Base-by-base conservation (phyloP, 2,888 invertebrate species). In the Eucera pruinosa region DNA sequence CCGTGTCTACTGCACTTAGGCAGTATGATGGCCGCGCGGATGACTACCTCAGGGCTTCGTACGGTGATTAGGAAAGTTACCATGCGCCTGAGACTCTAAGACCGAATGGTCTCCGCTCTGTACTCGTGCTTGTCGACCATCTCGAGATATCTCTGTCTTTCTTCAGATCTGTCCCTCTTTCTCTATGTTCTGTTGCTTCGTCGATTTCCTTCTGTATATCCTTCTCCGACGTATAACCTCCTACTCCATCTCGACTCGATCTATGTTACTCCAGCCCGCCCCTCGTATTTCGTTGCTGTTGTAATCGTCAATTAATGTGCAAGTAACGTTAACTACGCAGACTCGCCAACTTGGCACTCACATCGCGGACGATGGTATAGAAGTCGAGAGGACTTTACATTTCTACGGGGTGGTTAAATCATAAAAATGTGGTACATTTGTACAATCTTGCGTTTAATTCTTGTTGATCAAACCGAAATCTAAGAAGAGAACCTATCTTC, bases 261-360 rank as follows among this genome's bases (percentile, higher is more conserved):
- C 68, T 13, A n/a, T 15, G n/a, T 43, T 36, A 7, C 54, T 45
- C 30, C 52, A 36, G 27, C 18, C 11, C 57, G 60, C 18, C 48
- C 41, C 83, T 77, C 69, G 75, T 81, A 87, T 84, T 82, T 80
- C 83, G 82, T 81, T 81, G 83, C 83, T 68, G 86, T 88, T 88
- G 86, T 88, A 87, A 88, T 88, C 83, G 87, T 85, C 87, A 83
- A 88, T 88, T 88, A 88, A 88, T 83, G 86, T 84, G 81, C 88
- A 83, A 86, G 85, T 84, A 88, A 88, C 83, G 82, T 83, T 81
- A 86, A 85, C 87, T 87, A 83, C 79, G 81, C 82, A 79, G 83
- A 84, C 84, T 86, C 81, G 57, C 79, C 80, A 82, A 88, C 80
- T 87, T 84, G 67, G 77, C 80, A 80, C 80, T 85, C 83, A 82